Conservation (phyloP, 2,888 invertebrate genomes). For the Lithophane socia region DNA sequence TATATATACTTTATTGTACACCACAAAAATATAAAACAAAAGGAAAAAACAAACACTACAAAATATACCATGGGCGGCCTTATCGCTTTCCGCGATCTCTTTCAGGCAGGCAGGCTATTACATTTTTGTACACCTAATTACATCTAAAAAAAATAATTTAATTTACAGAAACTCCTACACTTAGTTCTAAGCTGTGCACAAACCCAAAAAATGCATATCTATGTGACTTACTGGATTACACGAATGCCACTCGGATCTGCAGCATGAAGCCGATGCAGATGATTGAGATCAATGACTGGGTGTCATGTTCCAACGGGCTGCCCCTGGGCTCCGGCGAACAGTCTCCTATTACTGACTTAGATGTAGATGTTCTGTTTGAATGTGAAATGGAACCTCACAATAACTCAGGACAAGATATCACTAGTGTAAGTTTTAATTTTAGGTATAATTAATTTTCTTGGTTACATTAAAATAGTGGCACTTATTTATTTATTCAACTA, state of each 20-base stretch:
- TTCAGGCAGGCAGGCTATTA: too few species aligned
- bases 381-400: conserved; percentile 88
- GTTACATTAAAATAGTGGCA: neutral
- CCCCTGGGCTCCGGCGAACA: conserved; percentile 83
- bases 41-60: too few species aligned
- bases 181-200: conserved; percentile 89
- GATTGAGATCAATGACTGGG: conserved; percentile 87
- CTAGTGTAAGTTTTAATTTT: conserved; percentile 72
- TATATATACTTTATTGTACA: too few species aligned
- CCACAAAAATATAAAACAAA: too few species aligned
- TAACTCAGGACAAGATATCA: conserved; percentile 75
- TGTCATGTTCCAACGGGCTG: conserved; percentile 83
- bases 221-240: conserved; percentile 91
- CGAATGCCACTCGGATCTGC: conserved; percentile 86
- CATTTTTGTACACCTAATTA: neutral
- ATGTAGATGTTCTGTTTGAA: conserved; percentile 86
- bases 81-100: too few species aligned
- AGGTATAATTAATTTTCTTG: neutral
- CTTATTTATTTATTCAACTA: neutral
- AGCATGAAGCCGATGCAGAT: conserved; percentile 88
- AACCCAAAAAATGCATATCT: conserved; percentile 90
- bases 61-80: too few species aligned
- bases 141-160: conserved; percentile 42
- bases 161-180: conserved; percentile 86
- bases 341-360: conserved; percentile 78